Evolutionary conservation across 2,113 vertebrate species (phyloP), one percentile per base, ranked within the genome.

Genomic region (Siphamia tubifer): DNA sequence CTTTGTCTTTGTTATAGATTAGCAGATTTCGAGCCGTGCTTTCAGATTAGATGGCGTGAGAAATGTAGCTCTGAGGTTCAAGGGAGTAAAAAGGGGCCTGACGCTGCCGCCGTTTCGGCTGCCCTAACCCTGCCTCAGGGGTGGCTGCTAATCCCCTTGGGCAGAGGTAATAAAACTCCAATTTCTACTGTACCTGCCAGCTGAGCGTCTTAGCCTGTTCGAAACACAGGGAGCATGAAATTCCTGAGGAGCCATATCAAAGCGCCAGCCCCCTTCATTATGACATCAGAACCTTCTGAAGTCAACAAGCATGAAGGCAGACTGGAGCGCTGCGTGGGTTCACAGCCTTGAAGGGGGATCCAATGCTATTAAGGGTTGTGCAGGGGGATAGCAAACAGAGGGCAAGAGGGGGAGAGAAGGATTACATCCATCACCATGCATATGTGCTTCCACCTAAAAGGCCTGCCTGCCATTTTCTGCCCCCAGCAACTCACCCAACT

Each of bases 101-200:
- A 47, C 61, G 62, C 58, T 28, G 61, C 64, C 31, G 60, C 61
- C 65, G 27, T 49, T 35, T 27, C 52, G 77, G 56, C 64, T 68
- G 53, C 57, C 68, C 82, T 51, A 40, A 64, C 66, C 48, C 73
- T 65, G 67, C 77, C 81, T 82, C 42, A 56, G 79, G 35, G 68
- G 32, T 80, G 73, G 70, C 82, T 74, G 78, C 61, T 88, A 90
- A 92, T 87, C 84, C 83, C 84, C 73, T 9, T 19, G 49, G 82
- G 78, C 84, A 73, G 48, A 34, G 69, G 88, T 88, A 89, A 90
- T 92, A 93, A 92, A 92, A 91, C 86, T 89, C 83, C 48, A 70
- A 73, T 91, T 94, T 92, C 89, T 89, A 87, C 90, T 89, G 85
- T 92, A 93, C 90, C 92, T 93, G 88, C 90, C 92, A 92, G 89